These are phyloP conservation scores for Bombus terrestris DNA, from an alignment of 1,140 invertebrate genomes.

Conservation along the genomic window DNA sequence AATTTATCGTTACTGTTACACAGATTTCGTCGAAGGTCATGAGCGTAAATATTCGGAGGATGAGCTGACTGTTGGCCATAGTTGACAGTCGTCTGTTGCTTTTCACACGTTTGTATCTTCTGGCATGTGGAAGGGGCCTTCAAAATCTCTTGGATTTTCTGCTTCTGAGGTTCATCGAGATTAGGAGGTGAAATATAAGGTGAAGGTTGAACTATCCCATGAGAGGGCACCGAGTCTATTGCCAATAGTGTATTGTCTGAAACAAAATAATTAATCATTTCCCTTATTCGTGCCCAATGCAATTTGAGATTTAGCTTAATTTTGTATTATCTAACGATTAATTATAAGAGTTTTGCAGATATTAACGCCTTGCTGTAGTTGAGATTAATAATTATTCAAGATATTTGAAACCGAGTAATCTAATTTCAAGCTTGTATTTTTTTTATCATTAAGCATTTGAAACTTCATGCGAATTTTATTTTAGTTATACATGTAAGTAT, in stretches of 20 bases:
- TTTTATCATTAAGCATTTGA: no score
- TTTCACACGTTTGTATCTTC: slow-evolving; percentile 34
- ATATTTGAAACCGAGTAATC: no score
- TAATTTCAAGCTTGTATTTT: not conserved
- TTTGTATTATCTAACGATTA: slow-evolving; percentile 3
- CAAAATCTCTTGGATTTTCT: slow-evolving; percentile 58
- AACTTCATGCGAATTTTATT: no score
- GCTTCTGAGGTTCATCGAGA: slow-evolving; percentile 62
- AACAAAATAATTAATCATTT: slow-evolving; percentile 65
- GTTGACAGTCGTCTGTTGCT: slow-evolving; percentile 20
- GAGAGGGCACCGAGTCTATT: slow-evolving; percentile 70
- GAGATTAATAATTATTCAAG: not conserved
- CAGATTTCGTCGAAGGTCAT: slow-evolving; percentile 18
- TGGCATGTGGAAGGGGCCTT: slow-evolving; percentile 44
- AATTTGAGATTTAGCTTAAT: not conserved
- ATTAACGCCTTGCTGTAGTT: not conserved
- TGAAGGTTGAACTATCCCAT: slow-evolving; percentile 67
- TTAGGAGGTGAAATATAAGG: slow-evolving; percentile 71
- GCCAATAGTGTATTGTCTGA: slow-evolving; percentile 77
- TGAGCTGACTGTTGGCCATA: slow-evolving; percentile 20
- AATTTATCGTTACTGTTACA: slow-evolving; percentile 51
- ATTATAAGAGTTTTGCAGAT: not conserved
- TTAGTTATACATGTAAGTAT: no score
- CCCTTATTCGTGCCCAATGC: no score
- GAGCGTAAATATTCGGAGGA: slow-evolving; percentile 3